Evolutionary conservation across 2,797 vertebrate species (phyloP), one percentile per base, ranked within the genome.

Genomic region (Pipistrellus nathusii): DNA sequence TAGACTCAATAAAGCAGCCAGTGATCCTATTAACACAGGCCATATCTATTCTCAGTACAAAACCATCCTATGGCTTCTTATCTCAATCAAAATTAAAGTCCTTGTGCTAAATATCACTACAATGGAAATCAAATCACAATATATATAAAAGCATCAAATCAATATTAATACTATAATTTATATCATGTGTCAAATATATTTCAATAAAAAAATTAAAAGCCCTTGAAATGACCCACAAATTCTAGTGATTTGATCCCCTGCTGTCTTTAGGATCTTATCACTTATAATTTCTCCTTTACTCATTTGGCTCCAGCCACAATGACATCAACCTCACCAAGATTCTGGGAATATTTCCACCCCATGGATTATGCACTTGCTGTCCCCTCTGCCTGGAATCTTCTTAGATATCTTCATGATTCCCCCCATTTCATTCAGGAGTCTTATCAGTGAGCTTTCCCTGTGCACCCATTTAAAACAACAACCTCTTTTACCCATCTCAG

Each of bases 51-150:
- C 32, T 85, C 13, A 44, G 9, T 25, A 84, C 21, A 77, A 84
- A 87, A 73, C 27, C 27, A 14, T 92, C 46, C 13, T 35, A 35
- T 35, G 14, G 12, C 14, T 78, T 41, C 14, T 78, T 41, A 51
- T 90, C n/a, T 83, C 27, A 80, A 59, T 64, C 23, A 90, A 95
- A 95, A 73, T 5, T 15, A 57, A 38, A 85, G n/a, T 7, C 82
- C 51, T 85, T 86, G 20, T 46, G n/a, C 41, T 82, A 83, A 59
- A 35, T n/a, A 53, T 0, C 10, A 14, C 46, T 71, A 80, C 21
- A 78, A 4, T 38, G 73, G 30, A 30, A 73, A n/a, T 73, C 21
- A 55, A 9, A 62, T 8, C 4, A 57, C 6, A 62, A 44, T 46
- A 78, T 4, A 55, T 4, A 55, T 25, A 76, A 51, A 41, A 32